Evolutionary conservation across 2,113 vertebrate genomes (phyloP).

Genomic region (Pica pica): DNA sequence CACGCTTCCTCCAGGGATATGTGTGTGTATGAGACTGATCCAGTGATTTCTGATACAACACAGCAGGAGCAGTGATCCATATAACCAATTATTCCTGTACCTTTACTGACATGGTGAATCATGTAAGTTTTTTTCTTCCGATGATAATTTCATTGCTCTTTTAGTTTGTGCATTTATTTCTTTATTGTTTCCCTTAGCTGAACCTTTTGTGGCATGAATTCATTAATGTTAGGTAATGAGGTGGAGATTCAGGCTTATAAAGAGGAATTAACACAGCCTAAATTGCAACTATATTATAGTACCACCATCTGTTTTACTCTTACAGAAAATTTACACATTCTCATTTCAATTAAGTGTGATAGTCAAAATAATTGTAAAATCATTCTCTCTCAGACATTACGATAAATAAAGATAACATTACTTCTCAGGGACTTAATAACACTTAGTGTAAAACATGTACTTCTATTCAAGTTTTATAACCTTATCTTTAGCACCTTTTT

Average conservation of each 20-base stretch:
- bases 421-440: conserved; percentile 16
- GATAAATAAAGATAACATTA: conserved; percentile 41
- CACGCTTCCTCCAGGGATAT: not conserved
- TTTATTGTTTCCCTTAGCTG: conserved; percentile 46
- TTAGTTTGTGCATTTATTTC: conserved; percentile 35
- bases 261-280: conserved; percentile 53
- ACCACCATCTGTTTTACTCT: conserved; percentile 46
- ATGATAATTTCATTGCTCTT: conserved; percentile 43
- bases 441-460: not conserved
- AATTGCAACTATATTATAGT: conserved; percentile 32
- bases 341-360: conserved; percentile 58
- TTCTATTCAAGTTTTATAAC: not conserved
- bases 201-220: conserved; percentile 50
- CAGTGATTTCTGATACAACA: conserved; percentile 44
- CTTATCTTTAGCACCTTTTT: not conserved
- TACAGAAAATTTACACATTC: conserved; percentile 25
- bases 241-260: conserved; percentile 55
- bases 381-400: not conserved
- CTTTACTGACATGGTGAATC: conserved; percentile 41
- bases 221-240: conserved; percentile 67
- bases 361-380: conserved; percentile 54
- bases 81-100: conserved; percentile 55
- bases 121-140: conserved; percentile 37
- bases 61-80: conserved; percentile 47
- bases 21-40: conserved; percentile 10